Evolutionary conservation across 2,888 invertebrate species (phyloP), one percentile per base, ranked within the genome.

Genomic region (Thyatira batis): DNA sequence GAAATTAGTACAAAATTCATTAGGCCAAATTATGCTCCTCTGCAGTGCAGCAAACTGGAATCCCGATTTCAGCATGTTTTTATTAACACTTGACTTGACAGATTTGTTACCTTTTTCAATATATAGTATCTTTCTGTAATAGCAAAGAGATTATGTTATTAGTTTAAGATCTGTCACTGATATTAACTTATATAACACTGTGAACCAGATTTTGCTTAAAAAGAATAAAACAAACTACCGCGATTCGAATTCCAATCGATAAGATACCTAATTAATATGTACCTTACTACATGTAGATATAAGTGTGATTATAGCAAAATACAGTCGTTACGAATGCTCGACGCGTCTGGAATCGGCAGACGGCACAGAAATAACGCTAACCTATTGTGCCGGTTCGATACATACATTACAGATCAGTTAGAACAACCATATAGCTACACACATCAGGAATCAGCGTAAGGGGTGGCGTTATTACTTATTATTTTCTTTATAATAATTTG

Each of bases 301-400:
- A 39, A 39, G 39, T 17, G 39, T 17, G 39, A 39, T 39, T 39
- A 17, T 39, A 39, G 39, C 17, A 17, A 39, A 39, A 39, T 39
- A 39, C 39, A 59, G 58, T 52, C 51, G 54, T 58, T 56, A 46
- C 56, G 50, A 50, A 39, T 39, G 54, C 33, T 52, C 50, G 51
- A 39, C 52, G 50, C 69, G 82, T 77, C 82, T 82, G 80, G 78
- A 81, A 74, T 72, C 70, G 62, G 76, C 74, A 84, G 85, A 80
- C 83, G 65, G 74, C 66, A 78, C 81, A 77, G 73, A 89, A 89
- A 89, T 89, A 89, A 84, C 84, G 63, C 62, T 85, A 82, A 85
- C 87, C 89, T 87, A 88, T 89, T 85, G 85, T 87, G 71, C 71
- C 63, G 76, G 69, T 75, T 74, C 78, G 68, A 69, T 78, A 79